Conservation (phyloP, 2,113 vertebrate genomes). For the Glaucomys volans region DNA sequence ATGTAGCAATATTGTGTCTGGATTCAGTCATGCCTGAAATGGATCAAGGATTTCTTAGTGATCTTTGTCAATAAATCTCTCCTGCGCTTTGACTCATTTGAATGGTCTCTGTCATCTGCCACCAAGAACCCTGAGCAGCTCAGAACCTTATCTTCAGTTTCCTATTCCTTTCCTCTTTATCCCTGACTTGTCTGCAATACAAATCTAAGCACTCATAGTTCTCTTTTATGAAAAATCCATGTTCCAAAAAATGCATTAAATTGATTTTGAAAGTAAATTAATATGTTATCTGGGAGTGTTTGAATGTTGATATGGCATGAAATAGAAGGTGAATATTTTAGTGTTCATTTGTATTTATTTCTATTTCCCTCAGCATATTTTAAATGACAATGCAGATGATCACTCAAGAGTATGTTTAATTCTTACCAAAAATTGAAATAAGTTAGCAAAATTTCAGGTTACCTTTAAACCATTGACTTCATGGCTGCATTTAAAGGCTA, state of each 20-base stretch:
- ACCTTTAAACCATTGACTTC: not conserved
- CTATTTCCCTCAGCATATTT: not conserved
- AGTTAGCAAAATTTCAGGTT: not conserved
- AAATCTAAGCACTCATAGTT: not conserved
- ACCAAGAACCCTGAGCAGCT: not conserved
- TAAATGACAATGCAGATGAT: not conserved
- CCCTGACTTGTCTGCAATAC: not conserved
- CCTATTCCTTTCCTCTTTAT: not conserved
- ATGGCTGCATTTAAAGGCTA: not conserved
- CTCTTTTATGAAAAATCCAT: not conserved
- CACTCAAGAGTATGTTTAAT: not conserved
- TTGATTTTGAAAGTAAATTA: slow-evolving; percentile 37
- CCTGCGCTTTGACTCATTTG: not conserved
- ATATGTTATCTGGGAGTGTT: not conserved
- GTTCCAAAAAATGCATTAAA: not conserved
- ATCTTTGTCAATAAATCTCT: not conserved
- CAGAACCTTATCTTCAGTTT: not conserved
- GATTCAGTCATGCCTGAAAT: not conserved
- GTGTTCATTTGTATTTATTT: not conserved
- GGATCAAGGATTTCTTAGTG: not conserved
- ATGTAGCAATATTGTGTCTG: not conserved
- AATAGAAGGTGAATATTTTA: not conserved
- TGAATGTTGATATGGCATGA: not conserved
- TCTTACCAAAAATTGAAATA: not conserved
- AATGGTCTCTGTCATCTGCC: not conserved